These are phyloP conservation scores for Uromys caudimaculatus DNA, from an alignment of 2,797 vertebrate genomes.

Conservation along the genomic window DNA sequence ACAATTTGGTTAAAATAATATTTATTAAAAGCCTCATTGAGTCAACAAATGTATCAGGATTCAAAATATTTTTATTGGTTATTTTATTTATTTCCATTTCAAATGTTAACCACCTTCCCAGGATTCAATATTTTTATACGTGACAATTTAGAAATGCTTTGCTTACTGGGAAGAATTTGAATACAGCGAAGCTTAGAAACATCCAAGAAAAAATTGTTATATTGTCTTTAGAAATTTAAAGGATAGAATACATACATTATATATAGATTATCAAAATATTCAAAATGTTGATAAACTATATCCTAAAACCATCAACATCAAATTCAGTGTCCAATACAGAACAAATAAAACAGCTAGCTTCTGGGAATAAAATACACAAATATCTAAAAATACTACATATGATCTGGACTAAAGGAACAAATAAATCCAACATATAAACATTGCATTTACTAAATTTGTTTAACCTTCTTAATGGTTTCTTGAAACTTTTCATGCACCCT, in stretches of 20 bases:
- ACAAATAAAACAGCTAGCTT: neutral
- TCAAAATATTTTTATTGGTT: neutral
- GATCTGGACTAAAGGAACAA: neutral
- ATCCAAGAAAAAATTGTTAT: neutral
- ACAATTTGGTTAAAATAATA: neutral
- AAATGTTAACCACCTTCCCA: no score
- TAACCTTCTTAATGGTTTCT: neutral
- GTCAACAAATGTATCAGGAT: rapidly evolving
- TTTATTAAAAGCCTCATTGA: neutral
- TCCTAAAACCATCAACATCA: neutral
- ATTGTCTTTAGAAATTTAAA: neutral
- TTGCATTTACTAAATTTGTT: neutral
- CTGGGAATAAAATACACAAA: neutral
- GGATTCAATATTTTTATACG: neutral
- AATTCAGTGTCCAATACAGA: neutral
- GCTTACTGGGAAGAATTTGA: neutral
- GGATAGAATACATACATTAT: neutral
- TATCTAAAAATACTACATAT: neutral
- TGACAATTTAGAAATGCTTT: neutral
- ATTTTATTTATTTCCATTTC: neutral
- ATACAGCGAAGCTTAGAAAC: neutral
- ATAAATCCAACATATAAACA: neutral
- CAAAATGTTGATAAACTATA: neutral
- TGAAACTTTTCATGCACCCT: neutral
- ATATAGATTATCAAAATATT: neutral